Evolutionary conservation across 2,797 vertebrate species (phyloP).

Genomic region (Chaetodon trifasciatus): DNA sequence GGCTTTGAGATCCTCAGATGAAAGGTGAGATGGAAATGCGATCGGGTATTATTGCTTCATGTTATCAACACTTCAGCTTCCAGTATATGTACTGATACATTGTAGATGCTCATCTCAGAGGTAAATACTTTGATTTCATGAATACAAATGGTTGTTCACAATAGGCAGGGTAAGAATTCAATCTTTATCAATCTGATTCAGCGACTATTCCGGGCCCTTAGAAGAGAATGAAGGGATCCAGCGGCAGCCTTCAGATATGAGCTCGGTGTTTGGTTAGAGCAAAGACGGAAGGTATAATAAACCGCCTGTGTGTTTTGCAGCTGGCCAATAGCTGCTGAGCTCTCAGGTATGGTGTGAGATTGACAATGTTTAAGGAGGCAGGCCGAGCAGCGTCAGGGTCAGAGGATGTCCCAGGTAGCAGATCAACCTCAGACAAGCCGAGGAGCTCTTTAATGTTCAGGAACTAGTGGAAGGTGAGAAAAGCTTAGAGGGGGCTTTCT

Average conservation of each 20-base stretch:
- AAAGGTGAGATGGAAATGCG: conserved; percentile 82
- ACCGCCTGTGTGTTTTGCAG: conserved; percentile 70
- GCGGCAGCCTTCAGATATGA: conserved; percentile 70
- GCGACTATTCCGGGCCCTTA: conserved; percentile 63
- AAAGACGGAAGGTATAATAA: conserved; percentile 74
- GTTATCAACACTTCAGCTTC: conserved; percentile 82
- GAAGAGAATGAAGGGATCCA: conserved; percentile 73
- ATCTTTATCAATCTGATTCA: conserved; percentile 81
- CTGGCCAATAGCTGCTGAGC: conserved; percentile 70
- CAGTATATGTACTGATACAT: conserved; percentile 73
- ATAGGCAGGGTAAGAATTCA: conserved; percentile 77
- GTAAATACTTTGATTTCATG: conserved; percentile 85
- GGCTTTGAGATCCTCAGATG: conserved; percentile 81
- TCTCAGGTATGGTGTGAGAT: conserved; percentile 70
- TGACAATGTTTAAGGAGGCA: conserved; percentile 79
- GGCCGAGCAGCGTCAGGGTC: conserved; percentile 71
- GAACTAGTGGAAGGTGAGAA: conserved; percentile 87
- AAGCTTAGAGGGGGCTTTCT: conserved; percentile 81
- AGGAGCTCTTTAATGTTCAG: conserved; percentile 81
- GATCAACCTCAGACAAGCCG: conserved; percentile 71
- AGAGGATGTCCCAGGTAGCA: conserved; percentile 76
- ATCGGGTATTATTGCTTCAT: conserved; percentile 78
- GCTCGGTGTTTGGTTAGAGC: conserved; percentile 76
- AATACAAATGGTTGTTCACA: conserved; percentile 82
- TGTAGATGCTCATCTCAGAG: conserved; percentile 81